Evolutionary conservation across 2,113 vertebrate species (phyloP).

Genomic region (Actenoides hombroni): DNA sequence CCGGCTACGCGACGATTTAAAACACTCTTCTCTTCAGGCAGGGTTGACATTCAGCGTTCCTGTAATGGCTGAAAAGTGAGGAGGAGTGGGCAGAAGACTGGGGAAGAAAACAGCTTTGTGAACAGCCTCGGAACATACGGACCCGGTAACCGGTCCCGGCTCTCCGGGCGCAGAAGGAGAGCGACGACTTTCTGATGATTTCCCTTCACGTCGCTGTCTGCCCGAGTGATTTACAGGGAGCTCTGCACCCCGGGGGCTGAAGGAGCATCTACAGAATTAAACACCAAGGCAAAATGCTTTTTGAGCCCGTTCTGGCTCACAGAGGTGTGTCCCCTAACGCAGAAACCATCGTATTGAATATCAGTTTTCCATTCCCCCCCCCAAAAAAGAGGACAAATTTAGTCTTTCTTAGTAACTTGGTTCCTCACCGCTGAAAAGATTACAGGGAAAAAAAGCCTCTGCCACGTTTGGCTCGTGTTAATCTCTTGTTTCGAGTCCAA

Average conservation of each 20-base stretch:
- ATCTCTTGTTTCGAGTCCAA: background rate
- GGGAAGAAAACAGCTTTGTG: background rate
- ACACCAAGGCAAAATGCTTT: background rate
- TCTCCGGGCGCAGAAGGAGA: background rate
- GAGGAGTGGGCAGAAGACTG: constrained; percentile 17
- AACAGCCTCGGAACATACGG: constrained; percentile 22
- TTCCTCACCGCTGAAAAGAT: background rate
- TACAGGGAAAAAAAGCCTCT: background rate
- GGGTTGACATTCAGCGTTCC: background rate
- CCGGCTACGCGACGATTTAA: accelerated
- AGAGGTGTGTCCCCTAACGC: background rate
- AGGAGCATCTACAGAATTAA: background rate
- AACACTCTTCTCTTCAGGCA: background rate
- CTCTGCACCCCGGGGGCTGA: background rate
- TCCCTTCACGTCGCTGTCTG: background rate
- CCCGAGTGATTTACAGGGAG: background rate
- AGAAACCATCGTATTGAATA: background rate
- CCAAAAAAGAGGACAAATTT: background rate
- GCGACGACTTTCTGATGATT: background rate
- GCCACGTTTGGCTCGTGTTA: background rate
- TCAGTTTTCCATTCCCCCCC: background rate
- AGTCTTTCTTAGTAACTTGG: background rate
- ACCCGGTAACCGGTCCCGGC: background rate
- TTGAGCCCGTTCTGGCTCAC: background rate
- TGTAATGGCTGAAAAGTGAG: background rate